Conservation (phyloP, 2,113 vertebrate genomes). For the Dicaeum eximium region DNA sequence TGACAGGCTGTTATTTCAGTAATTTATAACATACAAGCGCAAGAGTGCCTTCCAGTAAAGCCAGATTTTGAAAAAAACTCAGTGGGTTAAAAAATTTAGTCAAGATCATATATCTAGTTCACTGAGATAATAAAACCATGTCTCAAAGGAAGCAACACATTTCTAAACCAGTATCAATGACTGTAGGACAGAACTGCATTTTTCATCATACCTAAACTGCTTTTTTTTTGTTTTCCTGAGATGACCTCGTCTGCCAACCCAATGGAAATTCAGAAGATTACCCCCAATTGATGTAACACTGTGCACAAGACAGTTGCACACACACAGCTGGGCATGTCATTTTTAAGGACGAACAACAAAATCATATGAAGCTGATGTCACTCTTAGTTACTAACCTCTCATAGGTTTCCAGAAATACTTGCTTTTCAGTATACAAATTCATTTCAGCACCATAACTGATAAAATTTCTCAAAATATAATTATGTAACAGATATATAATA, state of each 20-base stretch:
- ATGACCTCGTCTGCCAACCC: background rate
- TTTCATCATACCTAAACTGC: background rate
- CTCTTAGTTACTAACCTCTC: background rate
- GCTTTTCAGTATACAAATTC: background rate
- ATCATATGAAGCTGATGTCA: background rate
- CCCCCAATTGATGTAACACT: background rate
- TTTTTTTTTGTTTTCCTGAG: background rate
- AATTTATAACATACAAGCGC: background rate
- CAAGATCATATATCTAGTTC: background rate
- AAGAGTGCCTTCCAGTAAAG: background rate
- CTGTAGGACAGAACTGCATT: background rate
- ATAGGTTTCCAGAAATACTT: background rate
- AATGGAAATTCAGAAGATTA: background rate
- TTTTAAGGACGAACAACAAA: background rate
- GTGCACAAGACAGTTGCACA: background rate
- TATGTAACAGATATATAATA: background rate
- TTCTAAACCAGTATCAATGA: background rate
- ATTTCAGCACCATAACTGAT: background rate
- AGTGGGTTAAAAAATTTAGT: background rate
- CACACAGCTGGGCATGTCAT: fast-evolving
- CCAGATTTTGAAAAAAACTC: background rate
- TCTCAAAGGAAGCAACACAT: background rate
- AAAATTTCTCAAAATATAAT: background rate
- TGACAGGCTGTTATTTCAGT: background rate
- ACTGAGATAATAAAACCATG: background rate